Evolutionary conservation across 1,140 invertebrate genomes (phyloP).

Genomic region (Hyposmocoma kahamanoa): DNA sequence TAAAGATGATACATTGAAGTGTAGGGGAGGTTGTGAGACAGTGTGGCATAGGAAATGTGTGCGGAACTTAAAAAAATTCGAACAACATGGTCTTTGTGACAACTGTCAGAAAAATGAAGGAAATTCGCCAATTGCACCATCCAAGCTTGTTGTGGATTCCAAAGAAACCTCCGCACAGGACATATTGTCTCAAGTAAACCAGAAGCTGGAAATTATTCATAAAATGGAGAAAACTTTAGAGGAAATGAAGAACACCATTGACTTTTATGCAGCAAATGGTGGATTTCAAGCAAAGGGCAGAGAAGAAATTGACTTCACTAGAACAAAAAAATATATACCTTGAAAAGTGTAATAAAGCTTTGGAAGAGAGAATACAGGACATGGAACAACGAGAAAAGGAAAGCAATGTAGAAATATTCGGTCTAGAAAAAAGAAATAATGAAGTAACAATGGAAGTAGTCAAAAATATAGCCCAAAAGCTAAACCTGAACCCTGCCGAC

Average conservation of each 20-base stretch:
- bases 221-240: constrained; percentile 3
- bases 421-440: not conserved
- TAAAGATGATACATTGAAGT: not conserved
- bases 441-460: not conserved
- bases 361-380: constrained; percentile 4
- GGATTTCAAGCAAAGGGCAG: not conserved
- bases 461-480: not conserved
- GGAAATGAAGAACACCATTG: not conserved
- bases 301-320: constrained; percentile 1
- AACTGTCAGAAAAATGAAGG: not conserved
- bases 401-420: constrained; percentile 6
- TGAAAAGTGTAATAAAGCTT: constrained; percentile 8
- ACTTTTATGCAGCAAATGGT: constrained; percentile 4
- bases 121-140: not conserved
- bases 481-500: constrained; percentile 1
- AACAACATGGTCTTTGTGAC: not conserved
- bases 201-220: constrained; percentile 4
- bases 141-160: not conserved
- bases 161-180: not conserved
- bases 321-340: constrained; percentile 9
- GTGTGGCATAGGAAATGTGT: constrained; percentile 2
- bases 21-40: not conserved
- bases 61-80: not conserved
- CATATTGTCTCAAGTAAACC: not conserved
- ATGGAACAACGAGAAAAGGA: constrained; percentile 4